phyloP scores from a whole-genome alignment of 1,140 invertebrate genomes.

The Argopecten irradians region DNA sequence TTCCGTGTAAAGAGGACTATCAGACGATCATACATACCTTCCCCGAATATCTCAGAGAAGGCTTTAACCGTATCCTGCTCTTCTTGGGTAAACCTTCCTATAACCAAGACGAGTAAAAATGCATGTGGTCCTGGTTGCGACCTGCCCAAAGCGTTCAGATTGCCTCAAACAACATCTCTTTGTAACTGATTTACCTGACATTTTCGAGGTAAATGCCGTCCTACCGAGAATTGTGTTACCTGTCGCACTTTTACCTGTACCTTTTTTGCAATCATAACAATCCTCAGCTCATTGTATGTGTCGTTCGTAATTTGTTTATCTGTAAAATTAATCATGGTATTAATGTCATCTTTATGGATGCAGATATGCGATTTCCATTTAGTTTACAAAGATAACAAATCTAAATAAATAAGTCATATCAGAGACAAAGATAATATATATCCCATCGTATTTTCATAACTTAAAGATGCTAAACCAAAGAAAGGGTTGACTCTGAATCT shows the following conservation, averaged over 20 bases:
- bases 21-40: slow-evolving; percentile 26
- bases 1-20: slow-evolving; percentile 35
- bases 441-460: no score
- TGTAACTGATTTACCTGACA: not conserved
- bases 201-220: not conserved
- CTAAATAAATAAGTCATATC: no score
- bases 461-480: no score
- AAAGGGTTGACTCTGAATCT: no score
- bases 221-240: not conserved
- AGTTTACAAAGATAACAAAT: no score
- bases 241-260: not conserved
- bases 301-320: not conserved
- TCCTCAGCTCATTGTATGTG: not conserved
- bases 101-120: slow-evolving; percentile 40
- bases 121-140: slow-evolving; percentile 49
- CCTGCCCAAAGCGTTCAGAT: not conserved
- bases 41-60: slow-evolving; percentile 32
- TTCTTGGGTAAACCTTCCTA: slow-evolving; percentile 46
- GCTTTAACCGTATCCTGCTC: slow-evolving; percentile 23
- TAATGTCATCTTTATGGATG: no score
- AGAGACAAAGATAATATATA: no score
- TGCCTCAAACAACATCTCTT: not conserved
- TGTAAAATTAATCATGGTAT: no score
- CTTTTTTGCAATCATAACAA: not conserved
- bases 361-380: no score